Evolutionary conservation across 2,888 invertebrate genomes (phyloP).

Genomic region (Ellobium chinense): DNA sequence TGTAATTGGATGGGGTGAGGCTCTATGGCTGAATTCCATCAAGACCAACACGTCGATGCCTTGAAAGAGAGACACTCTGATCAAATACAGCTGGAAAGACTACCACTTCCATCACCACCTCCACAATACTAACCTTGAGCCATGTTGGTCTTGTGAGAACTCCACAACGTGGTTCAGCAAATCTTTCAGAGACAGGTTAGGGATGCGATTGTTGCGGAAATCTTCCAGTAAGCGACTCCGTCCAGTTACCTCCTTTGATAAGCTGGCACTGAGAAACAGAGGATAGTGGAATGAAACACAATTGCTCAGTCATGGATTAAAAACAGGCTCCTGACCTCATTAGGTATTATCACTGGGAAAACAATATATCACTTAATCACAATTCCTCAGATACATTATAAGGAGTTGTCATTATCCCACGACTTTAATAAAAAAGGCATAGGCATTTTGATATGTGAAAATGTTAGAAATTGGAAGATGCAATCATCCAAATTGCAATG

Average conservation of each 20-base stretch:
- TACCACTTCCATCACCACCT: neutral
- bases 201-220: slow-evolving; percentile 84
- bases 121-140: slow-evolving; percentile 83
- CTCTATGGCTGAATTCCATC: neutral
- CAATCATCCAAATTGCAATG: too few relatives aligned
- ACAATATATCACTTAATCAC: too few relatives aligned
- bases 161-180: slow-evolving; percentile 98
- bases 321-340: too few relatives aligned
- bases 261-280: slow-evolving; percentile 62
- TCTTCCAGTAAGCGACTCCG: slow-evolving; percentile 96
- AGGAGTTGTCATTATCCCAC: too few relatives aligned
- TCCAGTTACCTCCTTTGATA: slow-evolving; percentile 77
- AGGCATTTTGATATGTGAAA: too few relatives aligned
- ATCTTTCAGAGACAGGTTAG: slow-evolving; percentile 88
- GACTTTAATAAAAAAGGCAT: too few relatives aligned
- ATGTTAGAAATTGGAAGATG: too few relatives aligned
- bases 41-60: neutral
- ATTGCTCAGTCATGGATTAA: too few relatives aligned
- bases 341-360: too few relatives aligned
- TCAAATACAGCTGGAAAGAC: neutral
- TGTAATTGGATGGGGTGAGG: too few relatives aligned
- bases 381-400: too few relatives aligned
- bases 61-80: neutral
- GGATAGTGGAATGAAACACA: neutral
- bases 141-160: slow-evolving; percentile 99